Conservation (phyloP, 2,888 invertebrate genomes). For the Agrochola litura region DNA sequence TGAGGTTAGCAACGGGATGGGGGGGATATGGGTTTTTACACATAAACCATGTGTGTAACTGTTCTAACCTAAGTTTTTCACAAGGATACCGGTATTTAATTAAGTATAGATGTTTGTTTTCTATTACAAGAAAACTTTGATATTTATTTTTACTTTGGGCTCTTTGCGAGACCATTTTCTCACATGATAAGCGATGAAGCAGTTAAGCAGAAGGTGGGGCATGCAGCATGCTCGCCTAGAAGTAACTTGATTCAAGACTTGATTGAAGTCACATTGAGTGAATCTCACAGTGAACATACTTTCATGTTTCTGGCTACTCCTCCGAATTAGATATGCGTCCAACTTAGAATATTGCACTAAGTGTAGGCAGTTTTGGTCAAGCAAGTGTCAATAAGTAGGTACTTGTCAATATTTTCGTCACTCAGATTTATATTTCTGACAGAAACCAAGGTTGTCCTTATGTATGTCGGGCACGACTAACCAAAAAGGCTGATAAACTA, state of each 20-base stretch:
- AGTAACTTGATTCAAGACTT: background rate
- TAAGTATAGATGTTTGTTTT: too few species aligned
- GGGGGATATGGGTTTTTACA: conserved; percentile 67
- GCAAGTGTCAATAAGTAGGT: background rate
- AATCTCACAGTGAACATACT: background rate
- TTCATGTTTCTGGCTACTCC: background rate
- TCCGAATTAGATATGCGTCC: background rate
- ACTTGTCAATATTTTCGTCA: background rate
- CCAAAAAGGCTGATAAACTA: conserved; percentile 44
- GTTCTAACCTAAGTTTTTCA: conserved; percentile 5
- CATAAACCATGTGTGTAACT: background rate
- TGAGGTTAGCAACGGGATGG: conserved; percentile 80
- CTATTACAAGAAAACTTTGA: background rate
- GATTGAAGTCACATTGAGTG: background rate
- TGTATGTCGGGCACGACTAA: conserved; percentile 4
- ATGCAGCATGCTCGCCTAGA: background rate
- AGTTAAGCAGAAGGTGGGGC: background rate
- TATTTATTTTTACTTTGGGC: background rate
- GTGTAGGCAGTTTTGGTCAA: too few species aligned
- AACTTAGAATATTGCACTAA: background rate
- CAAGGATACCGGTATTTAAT: background rate
- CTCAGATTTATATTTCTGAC: background rate
- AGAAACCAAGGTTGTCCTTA: conserved; percentile 3
- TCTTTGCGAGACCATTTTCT: background rate
- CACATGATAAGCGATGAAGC: background rate